Conservation (phyloP, 2,113 vertebrate genomes). For the Nibea coibor region DNA sequence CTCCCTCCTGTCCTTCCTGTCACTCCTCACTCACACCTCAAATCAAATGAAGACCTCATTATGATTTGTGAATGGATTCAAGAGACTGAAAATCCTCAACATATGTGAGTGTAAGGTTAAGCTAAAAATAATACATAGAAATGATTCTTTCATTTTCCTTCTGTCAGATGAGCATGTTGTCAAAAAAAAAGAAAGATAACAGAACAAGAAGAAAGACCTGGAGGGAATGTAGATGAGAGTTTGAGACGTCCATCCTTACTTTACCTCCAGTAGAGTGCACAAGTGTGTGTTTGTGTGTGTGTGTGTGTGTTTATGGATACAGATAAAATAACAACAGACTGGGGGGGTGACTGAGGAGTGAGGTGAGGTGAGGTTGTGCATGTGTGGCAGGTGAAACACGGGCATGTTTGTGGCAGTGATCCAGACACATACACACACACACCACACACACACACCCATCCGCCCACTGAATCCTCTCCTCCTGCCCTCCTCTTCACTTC, state of each 20-base stretch:
- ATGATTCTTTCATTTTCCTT: neutral
- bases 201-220: constrained; percentile 3
- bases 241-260: neutral
- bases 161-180: constrained; percentile 5
- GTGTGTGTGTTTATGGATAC: neutral
- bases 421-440: constrained; percentile 26
- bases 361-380: constrained; percentile 44
- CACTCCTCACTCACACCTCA: neutral
- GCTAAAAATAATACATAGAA: neutral
- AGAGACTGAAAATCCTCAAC: neutral
- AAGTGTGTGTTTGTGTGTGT: neutral
- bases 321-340: constrained; percentile 31
- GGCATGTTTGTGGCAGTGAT: constrained; percentile 74
- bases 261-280: neutral
- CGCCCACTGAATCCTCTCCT: constrained; percentile 27
- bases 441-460: constrained; percentile 22
- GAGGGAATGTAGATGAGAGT: neutral
- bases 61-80: neutral
- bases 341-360: constrained; percentile 79
- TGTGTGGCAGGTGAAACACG: constrained; percentile 56
- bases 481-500: constrained; percentile 60
- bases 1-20: neutral
- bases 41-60: neutral
- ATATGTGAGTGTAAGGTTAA: neutral
- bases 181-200: neutral